phyloP scores from a whole-genome alignment of 2,113 vertebrate species.

The Lamprotornis superbus region DNA sequence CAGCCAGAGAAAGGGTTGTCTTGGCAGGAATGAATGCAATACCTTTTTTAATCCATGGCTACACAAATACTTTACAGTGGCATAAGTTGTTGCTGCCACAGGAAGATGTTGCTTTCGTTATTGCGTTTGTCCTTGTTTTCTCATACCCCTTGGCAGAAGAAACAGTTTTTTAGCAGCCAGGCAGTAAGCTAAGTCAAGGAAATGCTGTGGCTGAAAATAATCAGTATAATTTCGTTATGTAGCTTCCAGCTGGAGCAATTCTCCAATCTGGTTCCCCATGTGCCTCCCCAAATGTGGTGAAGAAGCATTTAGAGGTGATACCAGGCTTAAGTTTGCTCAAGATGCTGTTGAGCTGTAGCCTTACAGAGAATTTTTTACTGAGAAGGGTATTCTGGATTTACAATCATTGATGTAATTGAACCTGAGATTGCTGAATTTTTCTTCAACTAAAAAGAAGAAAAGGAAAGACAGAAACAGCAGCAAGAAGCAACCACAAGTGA shows the following conservation, averaged over 20 bases:
- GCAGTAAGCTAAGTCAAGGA: slow-evolving; percentile 6
- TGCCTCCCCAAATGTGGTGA: slow-evolving; percentile 35
- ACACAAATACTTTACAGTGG: background rate
- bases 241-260: slow-evolving; percentile 34
- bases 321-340: background rate
- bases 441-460: background rate
- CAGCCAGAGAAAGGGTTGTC: background rate
- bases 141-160: slow-evolving; percentile 15
- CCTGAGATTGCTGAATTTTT: background rate
- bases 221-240: background rate
- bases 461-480: accelerated
- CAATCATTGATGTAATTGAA: background rate
- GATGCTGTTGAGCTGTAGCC: background rate
- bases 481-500: background rate
- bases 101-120: slow-evolving; percentile 33
- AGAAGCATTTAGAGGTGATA: background rate
- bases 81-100: slow-evolving; percentile 9
- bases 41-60: background rate
- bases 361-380: background rate
- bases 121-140: slow-evolving; percentile 37
- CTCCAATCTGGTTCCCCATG: slow-evolving; percentile 46
- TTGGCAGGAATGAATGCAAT: background rate
- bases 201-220: slow-evolving; percentile 46
- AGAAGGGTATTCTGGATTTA: background rate
- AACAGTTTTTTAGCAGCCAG: slow-evolving; percentile 29